Conservation (phyloP, 2,888 invertebrate species). For the Escarpia spicata region DNA sequence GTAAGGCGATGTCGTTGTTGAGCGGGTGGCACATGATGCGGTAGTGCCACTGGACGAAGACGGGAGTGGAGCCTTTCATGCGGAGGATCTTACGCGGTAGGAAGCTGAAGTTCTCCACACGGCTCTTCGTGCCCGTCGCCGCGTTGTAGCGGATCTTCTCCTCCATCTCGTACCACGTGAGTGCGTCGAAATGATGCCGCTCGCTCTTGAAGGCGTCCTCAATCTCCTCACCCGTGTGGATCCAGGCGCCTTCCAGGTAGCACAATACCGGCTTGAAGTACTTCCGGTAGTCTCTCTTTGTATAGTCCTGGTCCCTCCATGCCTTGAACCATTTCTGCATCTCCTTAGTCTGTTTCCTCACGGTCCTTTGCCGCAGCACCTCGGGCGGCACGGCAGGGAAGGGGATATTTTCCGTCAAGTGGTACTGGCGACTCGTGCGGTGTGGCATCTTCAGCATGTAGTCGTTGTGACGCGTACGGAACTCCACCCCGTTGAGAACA, state of each 20-base stretch:
- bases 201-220: constrained; percentile 44
- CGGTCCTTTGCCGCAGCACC: constrained; percentile 31
- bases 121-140: constrained; percentile 48
- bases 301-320: constrained; percentile 51
- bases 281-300: constrained; percentile 49
- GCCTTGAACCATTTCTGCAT: constrained; percentile 57
- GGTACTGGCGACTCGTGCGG: constrained; percentile 40
- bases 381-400: constrained; percentile 13
- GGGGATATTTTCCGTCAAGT: constrained; percentile 48
- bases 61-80: constrained; percentile 38
- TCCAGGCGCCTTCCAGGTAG: constrained; percentile 57
- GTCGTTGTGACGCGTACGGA: constrained; percentile 58
- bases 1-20: constrained; percentile 40
- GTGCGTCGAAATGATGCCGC: constrained; percentile 51
- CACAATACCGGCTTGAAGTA: constrained; percentile 56
- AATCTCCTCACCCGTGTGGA: constrained; percentile 41
- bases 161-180: constrained; percentile 49
- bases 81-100: constrained; percentile 39
- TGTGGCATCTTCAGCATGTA: constrained; percentile 44
- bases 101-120: constrained; percentile 50
- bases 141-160: constrained; percentile 50
- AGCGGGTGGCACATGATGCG: constrained; percentile 49
- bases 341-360: constrained; percentile 38
- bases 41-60: constrained; percentile 42
- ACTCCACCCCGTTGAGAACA: constrained; percentile 53